A percentile compares a stretch with the other conserved stretches of the same genome.
Evolutionary conservation across 2,888 invertebrate species (phyloP).

Genomic region (Aphidius colemani): DNA sequence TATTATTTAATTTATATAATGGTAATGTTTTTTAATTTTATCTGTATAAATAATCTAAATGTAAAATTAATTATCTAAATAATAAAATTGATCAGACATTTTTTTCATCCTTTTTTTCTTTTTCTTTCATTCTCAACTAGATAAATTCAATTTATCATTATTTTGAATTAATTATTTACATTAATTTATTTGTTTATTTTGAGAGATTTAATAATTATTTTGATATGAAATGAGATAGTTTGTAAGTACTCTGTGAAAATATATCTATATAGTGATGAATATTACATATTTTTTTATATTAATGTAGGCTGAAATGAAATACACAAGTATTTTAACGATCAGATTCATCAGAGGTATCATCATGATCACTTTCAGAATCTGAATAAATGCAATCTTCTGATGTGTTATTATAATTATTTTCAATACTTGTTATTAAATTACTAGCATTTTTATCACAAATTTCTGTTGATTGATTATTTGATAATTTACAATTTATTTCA

Average conservation of each 20-base stretch:
- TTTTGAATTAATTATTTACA: background rate
- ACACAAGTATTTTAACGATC: slow-evolving; percentile 3
- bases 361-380: slow-evolving; percentile 13
- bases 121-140: background rate
- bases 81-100: background rate
- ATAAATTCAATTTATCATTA: background rate
- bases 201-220: background rate
- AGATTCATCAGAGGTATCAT: slow-evolving; percentile 6
- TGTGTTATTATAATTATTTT: slow-evolving; percentile 25
- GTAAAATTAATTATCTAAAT: no score
- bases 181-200: background rate
- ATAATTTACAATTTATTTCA: background rate
- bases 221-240: slow-evolving; percentile 13
- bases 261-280: background rate
- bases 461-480: slow-evolving; percentile 23
- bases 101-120: background rate
- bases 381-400: slow-evolving; percentile 21
- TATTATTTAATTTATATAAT: background rate
- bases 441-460: slow-evolving; percentile 22
- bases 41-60: no score
- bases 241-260: slow-evolving; percentile 5
- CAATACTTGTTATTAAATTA: slow-evolving; percentile 9
- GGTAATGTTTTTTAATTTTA: no score
- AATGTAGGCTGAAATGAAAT: background rate
- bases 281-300: slow-evolving; percentile 5